Base-by-base conservation (phyloP, 2,797 vertebrate species). In the Parotocinclus haroldoi region DNA sequence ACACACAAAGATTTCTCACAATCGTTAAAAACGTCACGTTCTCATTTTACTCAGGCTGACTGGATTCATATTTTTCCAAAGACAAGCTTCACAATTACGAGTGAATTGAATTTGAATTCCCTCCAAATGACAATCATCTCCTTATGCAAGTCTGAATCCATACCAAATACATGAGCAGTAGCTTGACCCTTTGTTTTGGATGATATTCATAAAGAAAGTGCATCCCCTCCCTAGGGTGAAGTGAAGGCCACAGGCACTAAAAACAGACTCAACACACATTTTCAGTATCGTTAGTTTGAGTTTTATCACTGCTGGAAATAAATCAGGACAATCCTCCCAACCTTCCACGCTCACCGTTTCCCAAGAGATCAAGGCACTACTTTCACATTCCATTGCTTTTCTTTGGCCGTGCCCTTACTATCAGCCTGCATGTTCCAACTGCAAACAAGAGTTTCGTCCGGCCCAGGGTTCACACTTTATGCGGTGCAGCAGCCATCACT, bases 391-490 rank as follows among this genome's bases (percentile, higher is more conserved):
- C 0, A 0, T 14, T 1, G 40, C 37, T 54, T 39, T 10, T 67
- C 13, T 53, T 60, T 68, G 66, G 58, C 68, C 49, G 7, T 49
- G 11, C 51, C 44, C 37, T 53, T n/a, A 50, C 71, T 45, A 63
- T 61, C 48, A 63, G 69, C 16, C 18, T 72, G 50, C n/a, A 18
- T 66, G 61, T 73, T 74, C 52, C 66, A 65, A 77, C 69, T 70
- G 63, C 17, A 10, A 72, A 66, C 12, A 66, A 56, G 55, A 56
- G 53, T 71, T 78, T 78, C 55, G 62, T 78, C 66, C 70, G 44
- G 67, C 75, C 66, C 52, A 64, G 51, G 71, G 79, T 76, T 82
- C 70, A 66, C 73, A 72, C 44, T 66, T 18, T 74, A n/a, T n/a
- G 75, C 55, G 36, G 66, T 78, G 76, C 64, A 68, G 68, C 18